Percentiles rank a stretch among this genome's conserved stretches.
Evolutionary conservation across 2,113 vertebrate species (phyloP).

Genomic region (Notarius lentiginosus): DNA sequence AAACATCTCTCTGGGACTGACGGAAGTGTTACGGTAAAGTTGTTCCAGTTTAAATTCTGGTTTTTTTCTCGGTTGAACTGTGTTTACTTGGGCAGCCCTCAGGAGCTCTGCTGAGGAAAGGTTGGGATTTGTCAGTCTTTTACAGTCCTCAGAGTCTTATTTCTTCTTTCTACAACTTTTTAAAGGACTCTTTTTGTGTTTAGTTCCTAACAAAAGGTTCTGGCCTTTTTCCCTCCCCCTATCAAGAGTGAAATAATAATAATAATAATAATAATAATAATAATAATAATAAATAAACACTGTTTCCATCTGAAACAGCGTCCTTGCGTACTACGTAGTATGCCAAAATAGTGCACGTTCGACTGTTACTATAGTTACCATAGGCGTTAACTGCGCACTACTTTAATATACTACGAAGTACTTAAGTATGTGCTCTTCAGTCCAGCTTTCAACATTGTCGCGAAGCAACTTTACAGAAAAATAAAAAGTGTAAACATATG

Average conservation of each 20-base stretch:
- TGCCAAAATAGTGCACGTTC: background rate
- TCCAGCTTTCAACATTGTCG: too few relatives aligned
- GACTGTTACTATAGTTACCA: background rate
- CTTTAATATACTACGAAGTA: background rate
- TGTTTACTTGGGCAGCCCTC: background rate
- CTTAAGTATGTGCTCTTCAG: background rate
- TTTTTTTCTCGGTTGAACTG: background rate
- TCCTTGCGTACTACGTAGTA: background rate
- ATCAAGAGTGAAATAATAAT: accelerated
- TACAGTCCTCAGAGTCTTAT: too few relatives aligned
- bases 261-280: too few relatives aligned
- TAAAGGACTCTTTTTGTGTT: too few relatives aligned
- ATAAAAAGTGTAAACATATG: too few relatives aligned
- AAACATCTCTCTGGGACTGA: background rate
- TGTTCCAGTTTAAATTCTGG: background rate
- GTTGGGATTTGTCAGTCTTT: background rate
- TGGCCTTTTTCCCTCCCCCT: too few relatives aligned
- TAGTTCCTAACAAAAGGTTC: background rate
- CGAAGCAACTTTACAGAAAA: too few relatives aligned
- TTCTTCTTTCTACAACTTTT: background rate
- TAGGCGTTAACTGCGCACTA: background rate
- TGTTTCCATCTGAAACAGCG: background rate
- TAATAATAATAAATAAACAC: background rate
- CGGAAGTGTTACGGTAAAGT: background rate
- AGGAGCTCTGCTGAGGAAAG: background rate